These are phyloP conservation scores for Drosophila borborema DNA, from an alignment of 2,888 invertebrate species.

Conservation along the genomic window DNA sequence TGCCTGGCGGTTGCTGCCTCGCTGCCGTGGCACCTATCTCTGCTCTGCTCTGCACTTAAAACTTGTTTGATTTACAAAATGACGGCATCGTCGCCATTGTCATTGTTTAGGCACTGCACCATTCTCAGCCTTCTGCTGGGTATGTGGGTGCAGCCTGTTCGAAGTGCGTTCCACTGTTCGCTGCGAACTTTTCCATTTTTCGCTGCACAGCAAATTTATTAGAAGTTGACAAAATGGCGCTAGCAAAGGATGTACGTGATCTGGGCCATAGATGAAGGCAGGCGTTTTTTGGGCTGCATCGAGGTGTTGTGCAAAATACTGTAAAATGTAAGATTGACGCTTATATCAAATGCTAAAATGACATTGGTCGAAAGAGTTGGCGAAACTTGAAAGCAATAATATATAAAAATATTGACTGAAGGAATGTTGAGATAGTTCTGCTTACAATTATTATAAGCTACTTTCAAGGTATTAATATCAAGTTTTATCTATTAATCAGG, in stretches of 20 bases:
- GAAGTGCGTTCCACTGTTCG: constrained; percentile 52
- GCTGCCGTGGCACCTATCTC: constrained; percentile 35
- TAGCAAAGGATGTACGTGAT: constrained; percentile 49
- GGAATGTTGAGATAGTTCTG: background rate
- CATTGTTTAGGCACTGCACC: constrained; percentile 46
- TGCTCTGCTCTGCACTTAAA: constrained; percentile 54
- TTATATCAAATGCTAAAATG: constrained; percentile 6
- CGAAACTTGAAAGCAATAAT: background rate
- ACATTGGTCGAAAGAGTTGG: constrained; percentile 3
- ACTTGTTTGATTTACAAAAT: constrained; percentile 71
- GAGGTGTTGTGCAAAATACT: constrained; percentile 6
- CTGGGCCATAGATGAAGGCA: constrained; percentile 36
- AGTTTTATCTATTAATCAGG: background rate
- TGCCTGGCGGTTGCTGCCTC: constrained; percentile 24
- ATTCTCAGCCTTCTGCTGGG: background rate
- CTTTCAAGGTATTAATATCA: background rate
- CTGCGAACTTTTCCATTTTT: constrained; percentile 24
- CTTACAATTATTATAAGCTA: too few relatives aligned
- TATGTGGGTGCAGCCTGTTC: constrained; percentile 22
- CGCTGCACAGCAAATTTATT: constrained; percentile 53
- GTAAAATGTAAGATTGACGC: constrained; percentile 34
- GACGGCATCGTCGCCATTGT: constrained; percentile 55
- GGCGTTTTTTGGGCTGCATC: background rate
- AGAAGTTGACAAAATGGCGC: constrained; percentile 64
- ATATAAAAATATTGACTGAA: background rate